A percentile compares a stretch with the other conserved stretches of the same genome.
These are phyloP conservation scores for Notothenia coriiceps DNA, from an alignment of 2,113 vertebrate genomes.

Conservation along the genomic window DNA sequence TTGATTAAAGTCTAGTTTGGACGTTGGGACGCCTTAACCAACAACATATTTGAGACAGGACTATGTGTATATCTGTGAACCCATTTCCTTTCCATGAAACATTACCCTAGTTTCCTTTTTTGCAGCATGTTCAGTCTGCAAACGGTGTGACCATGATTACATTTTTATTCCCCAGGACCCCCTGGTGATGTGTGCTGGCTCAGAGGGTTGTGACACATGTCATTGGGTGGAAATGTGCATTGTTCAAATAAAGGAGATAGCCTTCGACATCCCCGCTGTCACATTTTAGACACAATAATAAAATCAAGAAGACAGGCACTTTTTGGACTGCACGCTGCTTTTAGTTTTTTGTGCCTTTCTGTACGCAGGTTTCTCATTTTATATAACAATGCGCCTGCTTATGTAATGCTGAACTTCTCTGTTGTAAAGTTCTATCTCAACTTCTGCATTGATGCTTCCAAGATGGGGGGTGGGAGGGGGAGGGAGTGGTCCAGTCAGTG, in stretches of 20 bases:
- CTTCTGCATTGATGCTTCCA: background rate
- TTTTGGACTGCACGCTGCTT: background rate
- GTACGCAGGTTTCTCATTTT: background rate
- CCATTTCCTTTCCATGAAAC: background rate
- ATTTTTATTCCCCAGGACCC: conserved; percentile 5
- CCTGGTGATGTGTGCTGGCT: conserved; percentile 3
- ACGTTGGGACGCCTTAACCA: background rate
- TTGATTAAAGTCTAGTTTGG: background rate
- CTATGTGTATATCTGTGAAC: background rate
- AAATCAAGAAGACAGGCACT: background rate
- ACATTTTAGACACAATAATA: background rate
- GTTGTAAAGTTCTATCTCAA: background rate
- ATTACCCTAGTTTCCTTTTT: background rate
- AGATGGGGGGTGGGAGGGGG: background rate
- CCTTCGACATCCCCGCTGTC: background rate
- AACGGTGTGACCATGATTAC: background rate
- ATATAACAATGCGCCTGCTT: background rate
- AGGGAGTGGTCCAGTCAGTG: conserved; percentile 14
- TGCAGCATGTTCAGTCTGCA: background rate
- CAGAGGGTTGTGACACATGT: background rate
- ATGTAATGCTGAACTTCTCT: conserved; percentile 12
- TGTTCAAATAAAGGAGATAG: conserved; percentile 1
- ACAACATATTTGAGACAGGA: background rate
- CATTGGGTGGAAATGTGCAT: background rate
- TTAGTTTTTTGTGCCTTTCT: background rate